These are phyloP conservation scores for Endomychus coccineus DNA, from an alignment of 2,888 invertebrate genomes.

Conservation along the genomic window DNA sequence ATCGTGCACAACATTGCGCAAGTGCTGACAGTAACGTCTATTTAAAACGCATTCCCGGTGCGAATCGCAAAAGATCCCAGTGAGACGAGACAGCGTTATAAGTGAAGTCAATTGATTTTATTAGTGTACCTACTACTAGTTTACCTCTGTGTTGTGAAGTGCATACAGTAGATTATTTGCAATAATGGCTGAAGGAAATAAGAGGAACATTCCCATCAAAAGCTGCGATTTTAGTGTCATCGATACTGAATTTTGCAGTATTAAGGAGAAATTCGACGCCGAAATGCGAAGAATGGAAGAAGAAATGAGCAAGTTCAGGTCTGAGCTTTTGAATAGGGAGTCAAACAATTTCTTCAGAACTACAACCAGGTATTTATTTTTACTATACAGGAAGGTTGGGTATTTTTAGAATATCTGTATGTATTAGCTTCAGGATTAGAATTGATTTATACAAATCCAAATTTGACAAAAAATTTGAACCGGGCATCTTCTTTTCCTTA, in stretches of 20 bases:
- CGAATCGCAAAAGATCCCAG: no score
- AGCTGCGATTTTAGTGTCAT: slow-evolving; percentile 91
- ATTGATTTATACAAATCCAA: no score
- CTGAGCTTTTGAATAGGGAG: slow-evolving; percentile 87
- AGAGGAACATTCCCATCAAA: slow-evolving; percentile 71
- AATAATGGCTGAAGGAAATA: slow-evolving; percentile 13
- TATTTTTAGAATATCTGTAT: no score
- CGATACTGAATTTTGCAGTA: slow-evolving; percentile 93
- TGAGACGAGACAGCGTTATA: slow-evolving; percentile 1
- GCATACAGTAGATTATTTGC: slow-evolving; percentile 10
- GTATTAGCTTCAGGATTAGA: no score
- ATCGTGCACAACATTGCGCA: slow-evolving; percentile 7
- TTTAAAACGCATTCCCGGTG: no score
- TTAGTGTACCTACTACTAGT: not conserved
- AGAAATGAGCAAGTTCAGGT: slow-evolving; percentile 92
- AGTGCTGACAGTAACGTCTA: slow-evolving; percentile 10
- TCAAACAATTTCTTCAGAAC: slow-evolving; percentile 86
- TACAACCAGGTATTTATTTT: slow-evolving; percentile 64
- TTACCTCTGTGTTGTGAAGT: slow-evolving; percentile 9
- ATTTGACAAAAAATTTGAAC: no score
- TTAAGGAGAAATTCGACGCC: slow-evolving; percentile 88
- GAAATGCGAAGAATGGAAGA: slow-evolving; percentile 99
- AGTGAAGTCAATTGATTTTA: slow-evolving; percentile 7
- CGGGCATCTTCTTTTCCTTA: no score
- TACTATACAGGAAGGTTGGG: slow-evolving; percentile 4